Conservation (phyloP, 2,888 invertebrate species). For the Eilema depressum region DNA sequence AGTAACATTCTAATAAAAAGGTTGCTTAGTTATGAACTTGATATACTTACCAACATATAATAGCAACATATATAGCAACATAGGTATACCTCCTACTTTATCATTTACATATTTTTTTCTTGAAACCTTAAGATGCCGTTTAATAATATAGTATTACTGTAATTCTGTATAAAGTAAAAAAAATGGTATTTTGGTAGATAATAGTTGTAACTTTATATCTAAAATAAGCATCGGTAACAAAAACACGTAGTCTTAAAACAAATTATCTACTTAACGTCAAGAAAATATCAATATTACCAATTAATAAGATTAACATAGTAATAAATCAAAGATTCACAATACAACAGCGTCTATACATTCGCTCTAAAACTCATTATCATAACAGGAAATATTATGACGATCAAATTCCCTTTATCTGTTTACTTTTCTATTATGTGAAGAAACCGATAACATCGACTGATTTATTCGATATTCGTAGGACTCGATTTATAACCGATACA, state of each 20-base stretch:
- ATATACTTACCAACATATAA: too few species aligned
- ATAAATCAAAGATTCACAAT: constrained; percentile 13
- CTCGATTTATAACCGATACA: constrained; percentile 43
- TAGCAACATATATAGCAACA: too few species aligned
- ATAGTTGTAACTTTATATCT: background rate
- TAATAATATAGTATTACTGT: too few species aligned
- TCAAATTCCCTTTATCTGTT: constrained; percentile 39
- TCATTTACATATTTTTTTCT: too few species aligned
- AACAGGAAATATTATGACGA: constrained; percentile 35
- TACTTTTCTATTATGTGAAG: constrained; percentile 37
- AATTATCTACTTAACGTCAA: constrained; percentile 15
- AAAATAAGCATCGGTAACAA: background rate
- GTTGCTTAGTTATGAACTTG: background rate
- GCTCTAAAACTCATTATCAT: constrained; percentile 31
- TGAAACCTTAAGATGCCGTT: too few species aligned
- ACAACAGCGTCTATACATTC: background rate
- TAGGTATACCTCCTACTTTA: too few species aligned
- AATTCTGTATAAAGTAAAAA: background rate
- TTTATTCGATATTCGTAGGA: constrained; percentile 36
- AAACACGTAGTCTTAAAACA: background rate
- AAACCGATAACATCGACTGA: constrained; percentile 43
- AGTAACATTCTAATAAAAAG: background rate
- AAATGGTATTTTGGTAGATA: background rate
- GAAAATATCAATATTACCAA: constrained; percentile 6
- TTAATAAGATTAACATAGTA: constrained; percentile 7